Evolutionary conservation across 2,113 vertebrate species (phyloP), one percentile per base, ranked within the genome.

Genomic region (Ochotona curzoniae): DNA sequence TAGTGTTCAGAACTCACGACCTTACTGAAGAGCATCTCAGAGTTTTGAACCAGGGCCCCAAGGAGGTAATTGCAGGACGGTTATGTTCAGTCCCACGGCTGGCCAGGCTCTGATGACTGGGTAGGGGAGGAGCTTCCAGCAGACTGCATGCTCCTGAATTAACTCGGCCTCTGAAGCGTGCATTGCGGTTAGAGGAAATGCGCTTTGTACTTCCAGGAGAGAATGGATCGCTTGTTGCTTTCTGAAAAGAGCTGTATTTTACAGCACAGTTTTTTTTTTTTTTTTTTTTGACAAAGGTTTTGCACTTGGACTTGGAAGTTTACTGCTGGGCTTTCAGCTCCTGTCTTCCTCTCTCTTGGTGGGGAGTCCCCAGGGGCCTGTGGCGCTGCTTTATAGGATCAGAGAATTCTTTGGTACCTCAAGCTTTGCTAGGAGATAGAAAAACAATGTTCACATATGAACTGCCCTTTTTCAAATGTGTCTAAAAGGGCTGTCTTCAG

Each of bases 381-480:
- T 25, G 7, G 11, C 71, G n/a, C 15, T 61, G 25, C 87, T 96
- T 88, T 60, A 23, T 91, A 91, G 83, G 74, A 81, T 61, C 63
- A 54, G 54, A 44, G 61, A 63, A 49, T 70, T 38, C 61, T 94
- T 95, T 93, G 32, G 75, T 25, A 47, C 25, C 15, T 90, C 17
- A 49, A 38, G 60, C 61, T 20, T 63, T 32, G 80, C 71, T 69
- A 38, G 30, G 54, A 71, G 76, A 67, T 20, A 88, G 70, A 83
- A 64, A 54, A 63, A 83, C 60, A 18, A 8, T 20, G 7, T 70
- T 85, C 12, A 49, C 7, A 32, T 12, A 6, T 4, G 18, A 23
- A 1, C 69, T 57, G 0, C 20, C 38, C 13, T 30, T 86, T 83
- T 60, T 18, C 5, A 49, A 64, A 69, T 13, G 17, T 49, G 15